These are phyloP conservation scores for Mus spicilegus DNA, from an alignment of 2,113 vertebrate genomes.

Conservation along the genomic window DNA sequence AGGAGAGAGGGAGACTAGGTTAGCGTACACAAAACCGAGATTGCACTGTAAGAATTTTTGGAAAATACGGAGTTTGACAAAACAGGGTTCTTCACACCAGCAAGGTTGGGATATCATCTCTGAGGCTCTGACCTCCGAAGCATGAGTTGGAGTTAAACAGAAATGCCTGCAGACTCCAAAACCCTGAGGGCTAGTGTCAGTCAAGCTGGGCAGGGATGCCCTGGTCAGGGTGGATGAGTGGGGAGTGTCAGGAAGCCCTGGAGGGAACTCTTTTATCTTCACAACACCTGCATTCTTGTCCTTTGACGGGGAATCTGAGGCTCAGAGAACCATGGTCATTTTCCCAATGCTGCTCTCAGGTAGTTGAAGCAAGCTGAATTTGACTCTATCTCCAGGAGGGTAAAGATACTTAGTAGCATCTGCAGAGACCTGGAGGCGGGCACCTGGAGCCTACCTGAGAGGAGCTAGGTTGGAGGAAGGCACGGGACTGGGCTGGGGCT, in stretches of 20 bases:
- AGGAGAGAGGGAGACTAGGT: not conserved
- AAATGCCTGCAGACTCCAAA: accelerated
- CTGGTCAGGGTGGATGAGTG: accelerated
- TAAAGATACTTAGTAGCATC: not conserved
- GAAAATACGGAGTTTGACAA: not conserved
- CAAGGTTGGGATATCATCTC: not conserved
- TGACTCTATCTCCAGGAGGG: not conserved
- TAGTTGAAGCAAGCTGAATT: not conserved
- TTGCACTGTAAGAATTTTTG: conserved; percentile 20
- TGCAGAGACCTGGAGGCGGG: accelerated
- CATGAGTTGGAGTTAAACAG: not conserved
- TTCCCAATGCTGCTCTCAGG: too few relatives aligned
- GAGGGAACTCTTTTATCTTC: accelerated
- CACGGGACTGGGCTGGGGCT: accelerated
- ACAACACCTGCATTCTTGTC: not conserved
- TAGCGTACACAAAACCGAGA: not conserved
- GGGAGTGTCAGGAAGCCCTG: accelerated
- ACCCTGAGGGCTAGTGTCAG: not conserved
- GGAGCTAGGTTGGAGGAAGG: not conserved
- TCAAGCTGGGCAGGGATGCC: not conserved
- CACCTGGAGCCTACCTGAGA: too few relatives aligned
- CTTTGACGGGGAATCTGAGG: not conserved
- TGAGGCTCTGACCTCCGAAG: not conserved
- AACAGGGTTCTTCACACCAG: not conserved
- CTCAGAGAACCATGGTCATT: not conserved